Percentiles rank a stretch among this genome's conserved stretches.
phyloP scores from a whole-genome alignment of 2,113 vertebrate genomes.

The Egretta garzetta region DNA sequence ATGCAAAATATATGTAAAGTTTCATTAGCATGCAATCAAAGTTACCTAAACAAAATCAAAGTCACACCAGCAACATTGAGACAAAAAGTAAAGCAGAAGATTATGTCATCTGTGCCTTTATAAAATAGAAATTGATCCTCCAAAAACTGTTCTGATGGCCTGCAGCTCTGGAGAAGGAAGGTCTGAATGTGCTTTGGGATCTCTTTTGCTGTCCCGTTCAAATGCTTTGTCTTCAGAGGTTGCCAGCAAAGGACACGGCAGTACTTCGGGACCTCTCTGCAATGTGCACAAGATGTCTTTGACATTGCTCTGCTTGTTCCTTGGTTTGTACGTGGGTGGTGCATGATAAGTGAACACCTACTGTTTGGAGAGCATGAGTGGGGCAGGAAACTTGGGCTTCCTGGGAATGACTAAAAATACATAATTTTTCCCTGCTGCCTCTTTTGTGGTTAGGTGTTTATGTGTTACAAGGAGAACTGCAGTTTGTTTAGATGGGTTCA shows the following conservation, averaged over 20 bases:
- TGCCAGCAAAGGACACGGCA: not conserved
- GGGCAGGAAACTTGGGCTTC: not conserved
- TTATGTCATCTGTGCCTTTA: not conserved
- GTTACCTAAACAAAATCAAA: no score
- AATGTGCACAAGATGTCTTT: not conserved
- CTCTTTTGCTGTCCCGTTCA: not conserved
- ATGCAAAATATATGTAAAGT: no score
- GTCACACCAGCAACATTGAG: not conserved
- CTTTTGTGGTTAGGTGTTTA: not conserved
- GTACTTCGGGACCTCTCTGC: not conserved
- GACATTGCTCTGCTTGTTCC: not conserved
- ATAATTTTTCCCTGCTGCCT: not conserved
- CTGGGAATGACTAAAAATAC: not conserved
- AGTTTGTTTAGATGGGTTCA: not conserved
- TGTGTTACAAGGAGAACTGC: not conserved
- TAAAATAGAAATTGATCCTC: not conserved
- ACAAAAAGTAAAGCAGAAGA: not conserved
- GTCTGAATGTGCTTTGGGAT: not conserved
- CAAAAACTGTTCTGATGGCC: fast-evolving
- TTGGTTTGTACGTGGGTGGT: not conserved
- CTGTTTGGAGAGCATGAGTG: not conserved
- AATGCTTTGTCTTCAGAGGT: not conserved
- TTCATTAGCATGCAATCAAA: no score
- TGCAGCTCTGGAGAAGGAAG: not conserved
- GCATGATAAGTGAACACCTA: not conserved